These are phyloP conservation scores for Peromyscus aztecus DNA, from an alignment of 2,797 vertebrate genomes.

Conservation along the genomic window DNA sequence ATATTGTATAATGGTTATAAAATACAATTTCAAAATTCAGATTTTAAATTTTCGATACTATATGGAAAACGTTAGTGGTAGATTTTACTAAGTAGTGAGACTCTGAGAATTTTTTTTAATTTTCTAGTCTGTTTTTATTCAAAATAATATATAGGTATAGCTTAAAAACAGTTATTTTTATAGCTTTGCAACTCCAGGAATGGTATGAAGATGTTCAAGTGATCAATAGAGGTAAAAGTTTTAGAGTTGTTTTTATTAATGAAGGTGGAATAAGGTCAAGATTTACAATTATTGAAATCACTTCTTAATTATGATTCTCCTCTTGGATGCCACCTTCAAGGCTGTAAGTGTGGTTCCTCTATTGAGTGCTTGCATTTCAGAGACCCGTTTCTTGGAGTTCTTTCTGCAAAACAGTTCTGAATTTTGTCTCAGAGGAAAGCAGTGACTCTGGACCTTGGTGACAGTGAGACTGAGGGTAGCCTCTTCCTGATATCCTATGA, in stretches of 20 bases:
- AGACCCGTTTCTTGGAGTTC: neutral
- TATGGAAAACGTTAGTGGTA: neutral
- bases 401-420: neutral
- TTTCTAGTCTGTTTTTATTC: neutral
- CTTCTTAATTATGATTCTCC: neutral
- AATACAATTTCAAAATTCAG: slow-evolving; percentile 8
- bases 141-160: neutral
- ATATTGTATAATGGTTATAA: neutral
- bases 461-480: neutral
- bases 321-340: neutral
- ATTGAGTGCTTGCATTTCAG: neutral
- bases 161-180: neutral
- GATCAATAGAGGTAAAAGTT: neutral
- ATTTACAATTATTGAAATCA: neutral
- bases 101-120: neutral
- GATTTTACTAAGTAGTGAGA: neutral
- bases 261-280: neutral
- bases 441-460: neutral
- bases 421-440: neutral
- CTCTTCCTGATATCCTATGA: neutral
- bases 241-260: neutral
- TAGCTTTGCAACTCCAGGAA: neutral
- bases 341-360: neutral
- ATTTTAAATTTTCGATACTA: neutral
- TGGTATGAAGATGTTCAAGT: neutral